Evolutionary conservation across 2,888 invertebrate species (phyloP).

Genomic region (Lomographa bimaculata): DNA sequence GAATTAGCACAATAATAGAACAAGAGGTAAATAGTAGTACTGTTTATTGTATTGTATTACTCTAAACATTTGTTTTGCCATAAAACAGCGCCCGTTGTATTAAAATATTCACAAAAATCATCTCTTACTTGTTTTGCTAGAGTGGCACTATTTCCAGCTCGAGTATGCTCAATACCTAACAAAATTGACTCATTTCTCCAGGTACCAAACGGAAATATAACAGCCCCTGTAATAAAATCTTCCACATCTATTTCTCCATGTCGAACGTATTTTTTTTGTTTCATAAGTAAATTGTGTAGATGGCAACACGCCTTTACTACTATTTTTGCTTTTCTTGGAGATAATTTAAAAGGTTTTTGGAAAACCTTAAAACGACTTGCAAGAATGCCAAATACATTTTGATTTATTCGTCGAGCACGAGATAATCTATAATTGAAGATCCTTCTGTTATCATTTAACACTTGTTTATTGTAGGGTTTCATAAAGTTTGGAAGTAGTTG

Average conservation of each 20-base stretch:
- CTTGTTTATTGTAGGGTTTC: conserved; percentile 16
- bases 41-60: conserved; percentile 21
- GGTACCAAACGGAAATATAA: conserved; percentile 14
- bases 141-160: conserved; percentile 17
- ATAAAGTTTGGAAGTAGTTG: conserved; percentile 5
- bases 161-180: conserved; percentile 16
- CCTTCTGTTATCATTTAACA: conserved; percentile 8
- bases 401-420: conserved; percentile 21
- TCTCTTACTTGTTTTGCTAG: conserved; percentile 19
- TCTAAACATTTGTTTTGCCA: conserved; percentile 23
- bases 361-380: conserved; percentile 21
- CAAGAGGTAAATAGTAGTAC: conserved; percentile 21
- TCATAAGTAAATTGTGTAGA: conserved; percentile 22
- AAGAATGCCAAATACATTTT: conserved; percentile 26
- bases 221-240: conserved; percentile 15
- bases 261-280: conserved; percentile 15
- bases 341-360: conserved; percentile 11
- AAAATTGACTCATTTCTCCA: conserved; percentile 18
- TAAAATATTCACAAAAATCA: conserved; percentile 18
- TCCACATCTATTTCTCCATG: conserved; percentile 14
- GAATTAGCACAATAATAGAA: conserved; percentile 21
- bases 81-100: conserved; percentile 20
- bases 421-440: conserved; percentile 27
- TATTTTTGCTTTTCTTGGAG: conserved; percentile 13
- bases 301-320: conserved; percentile 16